phyloP scores from a whole-genome alignment of 2,113 vertebrate species.

The Myiozetetes cayanensis region DNA sequence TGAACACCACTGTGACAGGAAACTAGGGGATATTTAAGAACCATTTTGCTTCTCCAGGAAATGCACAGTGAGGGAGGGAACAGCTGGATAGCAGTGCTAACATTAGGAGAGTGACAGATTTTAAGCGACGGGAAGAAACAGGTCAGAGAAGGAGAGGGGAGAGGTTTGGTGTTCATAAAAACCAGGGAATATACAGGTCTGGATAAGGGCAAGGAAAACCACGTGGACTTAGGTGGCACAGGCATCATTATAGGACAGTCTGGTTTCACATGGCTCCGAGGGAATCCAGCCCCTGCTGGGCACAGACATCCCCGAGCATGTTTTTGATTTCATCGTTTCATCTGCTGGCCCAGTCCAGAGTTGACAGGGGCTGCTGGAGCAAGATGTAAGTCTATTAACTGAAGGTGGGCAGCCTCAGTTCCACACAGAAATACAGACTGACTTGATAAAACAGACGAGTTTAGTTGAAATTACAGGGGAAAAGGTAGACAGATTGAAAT shows the following conservation, averaged over 20 bases:
- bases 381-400: not conserved
- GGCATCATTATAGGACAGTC: not conserved
- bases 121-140: not conserved
- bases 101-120: not conserved
- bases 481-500: not conserved
- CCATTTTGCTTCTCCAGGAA: not conserved
- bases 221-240: not conserved
- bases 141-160: not conserved
- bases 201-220: rapidly evolving
- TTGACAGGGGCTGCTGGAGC: not conserved
- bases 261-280: not conserved
- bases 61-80: not conserved
- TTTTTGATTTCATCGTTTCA: not conserved
- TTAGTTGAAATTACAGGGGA: not conserved
- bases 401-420: not conserved
- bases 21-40: not conserved
- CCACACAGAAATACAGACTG: not conserved
- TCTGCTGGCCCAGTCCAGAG: not conserved
- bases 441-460: not conserved
- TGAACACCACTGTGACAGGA: not conserved
- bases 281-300: not conserved
- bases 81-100: not conserved
- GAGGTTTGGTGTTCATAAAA: not conserved
- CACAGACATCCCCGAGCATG: rapidly evolving
- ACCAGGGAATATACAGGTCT: not conserved